phyloP scores from a whole-genome alignment of 2,797 vertebrate genomes.

The Sebastes minor region DNA sequence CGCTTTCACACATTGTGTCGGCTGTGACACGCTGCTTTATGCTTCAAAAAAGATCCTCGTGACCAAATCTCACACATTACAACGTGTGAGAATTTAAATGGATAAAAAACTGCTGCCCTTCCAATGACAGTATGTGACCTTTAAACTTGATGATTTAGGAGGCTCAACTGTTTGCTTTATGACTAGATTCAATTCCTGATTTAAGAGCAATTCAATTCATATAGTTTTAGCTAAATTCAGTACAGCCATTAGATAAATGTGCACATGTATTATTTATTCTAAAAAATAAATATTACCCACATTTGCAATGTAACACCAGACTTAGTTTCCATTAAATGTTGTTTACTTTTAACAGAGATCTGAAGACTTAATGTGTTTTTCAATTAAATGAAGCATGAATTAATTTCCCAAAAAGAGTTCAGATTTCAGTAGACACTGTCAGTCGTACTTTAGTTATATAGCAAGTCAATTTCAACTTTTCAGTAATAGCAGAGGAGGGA shows the following conservation, averaged over 20 bases:
- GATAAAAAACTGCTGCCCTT: slow-evolving; percentile 2
- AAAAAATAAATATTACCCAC: not conserved
- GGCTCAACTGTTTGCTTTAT: not conserved
- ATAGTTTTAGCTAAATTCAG: not conserved
- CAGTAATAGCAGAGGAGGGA: not conserved
- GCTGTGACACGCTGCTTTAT: slow-evolving; percentile 41
- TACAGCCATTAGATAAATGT: not conserved
- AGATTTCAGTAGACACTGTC: not conserved
- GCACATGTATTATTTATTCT: not conserved
- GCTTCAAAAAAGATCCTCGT: slow-evolving; percentile 21
- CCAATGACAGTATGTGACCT: not conserved
- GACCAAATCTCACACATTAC: slow-evolving; percentile 25
- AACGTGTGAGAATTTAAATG: slow-evolving; percentile 12
- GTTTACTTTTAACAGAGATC: not conserved
- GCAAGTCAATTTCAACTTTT: not conserved
- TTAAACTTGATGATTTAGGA: not conserved
- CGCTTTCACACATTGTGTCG: slow-evolving; percentile 39
- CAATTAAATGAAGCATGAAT: not conserved
- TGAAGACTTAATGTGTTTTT: not conserved
- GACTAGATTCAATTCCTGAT: not conserved
- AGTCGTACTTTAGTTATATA: not conserved
- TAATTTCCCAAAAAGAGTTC: not conserved
- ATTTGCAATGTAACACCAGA: not conserved
- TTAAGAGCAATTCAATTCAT: not conserved
- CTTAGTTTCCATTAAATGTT: not conserved